These are phyloP conservation scores for Mesitornis unicolor DNA, from an alignment of 2,113 vertebrate species.

Conservation along the genomic window DNA sequence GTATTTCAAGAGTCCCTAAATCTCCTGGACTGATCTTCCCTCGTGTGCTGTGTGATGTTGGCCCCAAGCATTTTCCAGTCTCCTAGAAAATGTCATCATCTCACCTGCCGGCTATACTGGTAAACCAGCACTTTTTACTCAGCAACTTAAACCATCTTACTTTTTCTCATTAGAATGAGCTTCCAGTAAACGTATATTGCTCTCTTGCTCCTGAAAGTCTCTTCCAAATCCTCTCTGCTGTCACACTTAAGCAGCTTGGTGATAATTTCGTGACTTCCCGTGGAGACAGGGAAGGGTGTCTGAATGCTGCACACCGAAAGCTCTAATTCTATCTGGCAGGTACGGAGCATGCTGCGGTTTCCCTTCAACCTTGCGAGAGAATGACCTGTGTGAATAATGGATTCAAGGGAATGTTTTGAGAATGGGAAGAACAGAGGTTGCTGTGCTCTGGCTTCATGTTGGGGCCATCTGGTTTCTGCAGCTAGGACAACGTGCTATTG, in stretches of 20 bases:
- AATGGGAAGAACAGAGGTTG: neutral
- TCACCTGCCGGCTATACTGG: neutral
- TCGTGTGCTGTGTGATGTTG: neutral
- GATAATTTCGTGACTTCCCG: neutral
- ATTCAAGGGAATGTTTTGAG: conserved; percentile 1
- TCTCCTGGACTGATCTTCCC: neutral
- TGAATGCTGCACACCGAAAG: neutral
- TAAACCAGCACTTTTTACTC: neutral
- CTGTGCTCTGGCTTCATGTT: neutral
- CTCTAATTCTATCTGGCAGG: conserved; percentile 13
- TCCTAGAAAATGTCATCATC: neutral
- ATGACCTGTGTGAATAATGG: conserved; percentile 24
- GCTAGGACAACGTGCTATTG: neutral
- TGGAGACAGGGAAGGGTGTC: conserved; percentile 3
- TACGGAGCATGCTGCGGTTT: neutral
- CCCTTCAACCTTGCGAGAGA: conserved; percentile 33
- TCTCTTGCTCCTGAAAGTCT: neutral
- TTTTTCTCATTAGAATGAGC: neutral
- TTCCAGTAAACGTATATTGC: neutral
- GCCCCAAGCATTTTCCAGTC: neutral
- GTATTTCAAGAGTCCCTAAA: neutral
- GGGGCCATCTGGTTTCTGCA: neutral
- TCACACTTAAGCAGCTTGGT: neutral
- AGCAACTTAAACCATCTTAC: neutral
- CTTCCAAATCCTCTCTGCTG: conserved; percentile 21